A percentile compares a stretch with the other conserved stretches of the same genome.
These are phyloP conservation scores for Puntigrus tetrazona DNA, from an alignment of 2,113 vertebrate genomes.

Conservation along the genomic window DNA sequence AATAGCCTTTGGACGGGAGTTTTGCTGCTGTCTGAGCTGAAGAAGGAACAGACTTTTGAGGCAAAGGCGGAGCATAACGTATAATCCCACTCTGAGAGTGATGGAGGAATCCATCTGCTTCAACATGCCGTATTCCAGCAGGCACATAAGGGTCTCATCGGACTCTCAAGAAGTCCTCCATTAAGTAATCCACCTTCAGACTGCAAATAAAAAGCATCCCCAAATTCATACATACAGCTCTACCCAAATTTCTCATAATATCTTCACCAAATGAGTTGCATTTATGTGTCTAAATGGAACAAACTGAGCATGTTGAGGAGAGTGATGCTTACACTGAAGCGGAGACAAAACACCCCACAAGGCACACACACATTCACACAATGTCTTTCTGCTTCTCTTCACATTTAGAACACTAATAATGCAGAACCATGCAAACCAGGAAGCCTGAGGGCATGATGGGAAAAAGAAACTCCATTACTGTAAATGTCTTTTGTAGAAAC, in stretches of 20 bases:
- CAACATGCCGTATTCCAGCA: slow-evolving; percentile 8
- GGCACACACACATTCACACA: slow-evolving; percentile 43
- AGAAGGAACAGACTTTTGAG: slow-evolving; percentile 50
- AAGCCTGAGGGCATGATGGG: slow-evolving; percentile 68
- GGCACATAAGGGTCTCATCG: slow-evolving; percentile 20
- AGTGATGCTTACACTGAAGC: neutral
- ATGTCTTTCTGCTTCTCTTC: slow-evolving; percentile 72
- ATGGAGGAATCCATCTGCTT: slow-evolving; percentile 40
- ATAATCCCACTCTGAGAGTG: slow-evolving; percentile 26
- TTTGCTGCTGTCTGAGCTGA: slow-evolving; percentile 64
- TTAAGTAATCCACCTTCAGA: neutral
- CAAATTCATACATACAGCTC: slow-evolving; percentile 19
- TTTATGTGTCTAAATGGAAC: neutral
- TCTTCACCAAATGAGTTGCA: neutral
- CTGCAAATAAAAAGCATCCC: neutral
- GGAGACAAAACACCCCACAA: neutral
- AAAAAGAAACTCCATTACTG: slow-evolving; percentile 48
- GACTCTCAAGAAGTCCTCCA: slow-evolving; percentile 9
- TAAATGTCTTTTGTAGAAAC: neutral
- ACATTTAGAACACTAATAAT: slow-evolving; percentile 73
- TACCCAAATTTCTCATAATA: neutral
- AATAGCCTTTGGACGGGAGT: slow-evolving; percentile 75
- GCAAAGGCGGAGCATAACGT: neutral
- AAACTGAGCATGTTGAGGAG: neutral
- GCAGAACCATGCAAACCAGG: slow-evolving; percentile 66